Percentiles rank a stretch among this genome's conserved stretches.
phyloP scores from a whole-genome alignment of 2,113 vertebrate species.

The Ailuropoda melanoleuca region DNA sequence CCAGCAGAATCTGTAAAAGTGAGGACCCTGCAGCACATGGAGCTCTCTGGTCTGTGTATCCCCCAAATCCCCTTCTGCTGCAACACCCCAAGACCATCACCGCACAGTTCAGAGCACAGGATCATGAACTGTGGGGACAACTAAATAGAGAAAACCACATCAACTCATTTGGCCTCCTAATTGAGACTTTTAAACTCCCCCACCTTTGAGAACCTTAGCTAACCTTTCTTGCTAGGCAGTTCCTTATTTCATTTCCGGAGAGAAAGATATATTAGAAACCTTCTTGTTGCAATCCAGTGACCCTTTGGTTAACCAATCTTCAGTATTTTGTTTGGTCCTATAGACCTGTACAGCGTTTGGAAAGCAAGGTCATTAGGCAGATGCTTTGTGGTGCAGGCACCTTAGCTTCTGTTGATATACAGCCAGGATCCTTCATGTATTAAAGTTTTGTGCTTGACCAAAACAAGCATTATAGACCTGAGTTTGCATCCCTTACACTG shows the following conservation, averaged over 20 bases:
- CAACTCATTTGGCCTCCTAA: not conserved
- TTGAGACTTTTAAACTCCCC: not conserved
- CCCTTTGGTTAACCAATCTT: not conserved
- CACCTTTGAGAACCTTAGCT: not conserved
- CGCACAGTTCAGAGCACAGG: not conserved
- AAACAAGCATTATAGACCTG: not conserved
- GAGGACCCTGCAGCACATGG: not conserved
- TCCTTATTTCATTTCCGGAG: not conserved
- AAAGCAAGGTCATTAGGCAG: not conserved
- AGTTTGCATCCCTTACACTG: not conserved
- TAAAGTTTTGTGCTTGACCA: not conserved
- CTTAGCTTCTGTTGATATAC: not conserved
- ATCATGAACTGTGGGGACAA: not conserved
- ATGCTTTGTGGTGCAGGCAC: too few species aligned
- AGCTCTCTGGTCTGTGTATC: too few species aligned
- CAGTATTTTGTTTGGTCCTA: not conserved
- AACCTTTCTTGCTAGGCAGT: not conserved
- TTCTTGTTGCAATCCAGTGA: not conserved
- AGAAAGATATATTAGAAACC: not conserved
- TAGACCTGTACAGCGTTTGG: not conserved
- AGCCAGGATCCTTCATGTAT: not conserved
- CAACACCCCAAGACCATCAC: not conserved
- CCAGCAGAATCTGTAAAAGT: not conserved
- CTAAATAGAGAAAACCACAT: not conserved
- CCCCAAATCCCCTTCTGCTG: not conserved